Conservation (phyloP, 2,113 vertebrate genomes). For the Jacana jacana region DNA sequence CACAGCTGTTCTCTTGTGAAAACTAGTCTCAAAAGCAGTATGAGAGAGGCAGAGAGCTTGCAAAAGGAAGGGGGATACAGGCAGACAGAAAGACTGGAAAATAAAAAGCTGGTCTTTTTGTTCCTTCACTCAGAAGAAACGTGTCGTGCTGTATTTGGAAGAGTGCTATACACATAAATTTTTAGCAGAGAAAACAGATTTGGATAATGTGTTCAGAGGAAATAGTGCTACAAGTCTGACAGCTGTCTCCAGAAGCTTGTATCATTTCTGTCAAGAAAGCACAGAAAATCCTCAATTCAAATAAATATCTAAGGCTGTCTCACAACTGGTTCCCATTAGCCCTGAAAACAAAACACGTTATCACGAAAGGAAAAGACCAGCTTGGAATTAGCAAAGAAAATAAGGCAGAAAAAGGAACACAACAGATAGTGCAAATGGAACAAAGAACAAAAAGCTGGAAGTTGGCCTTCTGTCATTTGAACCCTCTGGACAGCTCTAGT, state of each 20-base stretch:
- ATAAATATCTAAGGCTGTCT: neutral
- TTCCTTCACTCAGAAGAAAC: slow-evolving; percentile 5
- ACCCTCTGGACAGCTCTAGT: neutral
- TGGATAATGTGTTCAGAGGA: neutral
- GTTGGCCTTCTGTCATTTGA: neutral
- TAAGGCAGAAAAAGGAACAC: neutral
- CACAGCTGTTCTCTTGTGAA: neutral
- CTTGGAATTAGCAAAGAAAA: neutral
- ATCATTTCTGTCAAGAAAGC: neutral
- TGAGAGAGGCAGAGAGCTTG: neutral
- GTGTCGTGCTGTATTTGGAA: neutral
- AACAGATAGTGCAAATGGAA: neutral
- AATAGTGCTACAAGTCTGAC: neutral
- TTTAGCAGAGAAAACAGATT: neutral
- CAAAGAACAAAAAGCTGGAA: neutral
- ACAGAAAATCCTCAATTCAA: neutral
- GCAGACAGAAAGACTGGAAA: neutral
- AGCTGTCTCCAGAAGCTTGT: neutral
- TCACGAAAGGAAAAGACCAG: neutral
- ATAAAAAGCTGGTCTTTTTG: slow-evolving; percentile 4
- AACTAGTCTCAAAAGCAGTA: neutral
- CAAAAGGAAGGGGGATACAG: neutral
- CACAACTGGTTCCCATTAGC: neutral
- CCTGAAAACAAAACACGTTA: neutral
- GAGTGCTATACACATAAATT: neutral